Base-by-base conservation (phyloP, 2,888 invertebrate genomes). In the Thecophora atra region DNA sequence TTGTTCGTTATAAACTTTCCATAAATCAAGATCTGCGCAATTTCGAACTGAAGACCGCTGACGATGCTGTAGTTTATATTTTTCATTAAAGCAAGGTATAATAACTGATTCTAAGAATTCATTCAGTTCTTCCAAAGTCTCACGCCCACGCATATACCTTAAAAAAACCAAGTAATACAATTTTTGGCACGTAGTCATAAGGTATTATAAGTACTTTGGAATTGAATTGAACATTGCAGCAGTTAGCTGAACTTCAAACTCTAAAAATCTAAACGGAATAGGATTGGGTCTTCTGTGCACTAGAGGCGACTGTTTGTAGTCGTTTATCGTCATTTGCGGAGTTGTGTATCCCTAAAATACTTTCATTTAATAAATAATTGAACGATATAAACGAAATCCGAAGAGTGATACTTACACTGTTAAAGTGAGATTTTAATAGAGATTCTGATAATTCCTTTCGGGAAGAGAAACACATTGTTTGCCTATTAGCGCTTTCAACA, bases 131-230 rank as follows among this genome's bases (percentile, higher is more conserved):
- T 80, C 79, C 13, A 79, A 60, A 1, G 77, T 79, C 58, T 81
- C 81, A 0, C 83, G 79, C 1, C 83, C 83, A 56, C 78, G 77
- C 77, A 82, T 80, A 56, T 82, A 83, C 60, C 82, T 83, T 37
- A 37, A 37, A 37, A 1, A 37, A 37, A 37, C 6, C 37, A 37
- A 37, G 1, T 2, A 37, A 37, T 37, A 37, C 11, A 0, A n/a
- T 37, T 37, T 2, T 37, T 37, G 6, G 11, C 11, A 37, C 11
- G 37, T 37, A 8, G 11, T 37, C 7, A 8, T 2, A 11, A 37
- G 37, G 3, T 1, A 37, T 37, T 6, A 19, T 52, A 28, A 70
- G 69, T 79, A 83, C 81, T 80, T 82, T 42, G 83, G 83, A 52
- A 83, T 79, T 17, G 56, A 74, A 58, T 79, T 75, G 70, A 82